Base-by-base conservation (phyloP, 1,140 invertebrate species). In the Kradibia gibbosae region DNA sequence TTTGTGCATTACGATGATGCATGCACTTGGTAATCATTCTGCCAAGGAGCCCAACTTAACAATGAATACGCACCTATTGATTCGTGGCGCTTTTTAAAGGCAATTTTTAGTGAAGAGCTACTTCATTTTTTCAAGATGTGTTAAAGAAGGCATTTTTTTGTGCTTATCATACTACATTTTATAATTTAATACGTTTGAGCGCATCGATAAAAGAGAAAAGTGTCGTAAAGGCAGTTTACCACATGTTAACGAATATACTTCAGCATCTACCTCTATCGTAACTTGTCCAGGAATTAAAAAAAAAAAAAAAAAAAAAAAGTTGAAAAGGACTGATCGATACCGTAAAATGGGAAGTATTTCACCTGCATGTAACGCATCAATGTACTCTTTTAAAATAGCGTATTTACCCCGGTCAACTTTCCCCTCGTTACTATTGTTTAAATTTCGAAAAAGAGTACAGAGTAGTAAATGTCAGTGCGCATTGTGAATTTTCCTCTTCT, bases 341-440 rank as follows among this genome's bases (percentile, higher is more conserved):
- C 25, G 45, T 45, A 65, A 67, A 53, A 45, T 78, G 0, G 39
- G 15, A 65, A 50, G 45, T 78, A 48, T 48, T 31, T 76, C n/a
- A 36, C 28, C 53, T 57, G 20, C 34, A 60, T 25, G 74, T 57
- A 42, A 17, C 13, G 36, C 22, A 65, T 42, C 42, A 65, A 48
- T 34, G 25, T 20, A 73, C 13, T 22, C 25, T 72, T 72, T 72
- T 15, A 72, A 36, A 55, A 31, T 71, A 73, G 42, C 28, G 15
- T 73, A 20, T 55, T 73, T 73, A 42, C 25, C 11, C 28, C 42
- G n/a, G n/a, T n/a, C n/a, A n/a, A n/a, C n/a, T 48, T 48, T 48
- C 17, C 8, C 45, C 45, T 48, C 45, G 45, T 22, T 1, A 42
- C 65, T 25, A 25, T 71, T 71, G 22, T 71, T n/a, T 45, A 71